These are phyloP conservation scores for Collichthys lucidus DNA, from an alignment of 2,113 vertebrate species.

Conservation along the genomic window DNA sequence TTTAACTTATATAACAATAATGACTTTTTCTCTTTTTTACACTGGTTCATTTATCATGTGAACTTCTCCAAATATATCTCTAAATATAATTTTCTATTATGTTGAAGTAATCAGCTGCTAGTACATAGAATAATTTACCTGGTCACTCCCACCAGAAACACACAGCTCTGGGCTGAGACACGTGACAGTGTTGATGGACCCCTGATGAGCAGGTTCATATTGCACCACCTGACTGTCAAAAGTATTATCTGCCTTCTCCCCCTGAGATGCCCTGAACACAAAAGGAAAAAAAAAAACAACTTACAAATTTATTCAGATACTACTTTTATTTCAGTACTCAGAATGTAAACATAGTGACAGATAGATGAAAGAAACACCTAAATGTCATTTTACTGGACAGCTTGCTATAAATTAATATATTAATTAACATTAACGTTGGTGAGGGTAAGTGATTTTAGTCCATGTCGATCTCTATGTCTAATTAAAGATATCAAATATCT, in stretches of 20 bases:
- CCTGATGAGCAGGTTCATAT: slow-evolving; percentile 85
- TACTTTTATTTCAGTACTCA: not conserved
- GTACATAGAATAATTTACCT: slow-evolving; percentile 79
- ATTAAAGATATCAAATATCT: too few relatives aligned
- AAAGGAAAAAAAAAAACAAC: not conserved
- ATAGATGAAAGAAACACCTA: too few relatives aligned
- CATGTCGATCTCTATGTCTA: not conserved
- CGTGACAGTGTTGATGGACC: slow-evolving; percentile 87
- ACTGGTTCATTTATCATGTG: not conserved
- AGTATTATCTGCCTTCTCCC: slow-evolving; percentile 69
- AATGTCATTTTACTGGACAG: not conserved
- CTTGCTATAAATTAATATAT: not conserved
- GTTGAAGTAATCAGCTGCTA: not conserved
- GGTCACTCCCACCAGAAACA: slow-evolving; percentile 92
- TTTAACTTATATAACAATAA: not conserved
- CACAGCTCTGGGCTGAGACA: slow-evolving; percentile 89
- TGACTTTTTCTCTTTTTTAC: not conserved
- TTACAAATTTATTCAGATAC: not conserved
- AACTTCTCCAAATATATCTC: not conserved
- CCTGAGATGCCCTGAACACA: slow-evolving; percentile 80
- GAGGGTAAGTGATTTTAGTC: not conserved
- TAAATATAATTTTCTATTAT: not conserved
- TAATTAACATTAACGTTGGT: not conserved
- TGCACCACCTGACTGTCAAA: slow-evolving; percentile 70
- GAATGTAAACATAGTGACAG: slow-evolving; percentile 61